Evolutionary conservation across 2,888 invertebrate genomes (phyloP).

Genomic region (Drosophila pseudotalamancana): DNA sequence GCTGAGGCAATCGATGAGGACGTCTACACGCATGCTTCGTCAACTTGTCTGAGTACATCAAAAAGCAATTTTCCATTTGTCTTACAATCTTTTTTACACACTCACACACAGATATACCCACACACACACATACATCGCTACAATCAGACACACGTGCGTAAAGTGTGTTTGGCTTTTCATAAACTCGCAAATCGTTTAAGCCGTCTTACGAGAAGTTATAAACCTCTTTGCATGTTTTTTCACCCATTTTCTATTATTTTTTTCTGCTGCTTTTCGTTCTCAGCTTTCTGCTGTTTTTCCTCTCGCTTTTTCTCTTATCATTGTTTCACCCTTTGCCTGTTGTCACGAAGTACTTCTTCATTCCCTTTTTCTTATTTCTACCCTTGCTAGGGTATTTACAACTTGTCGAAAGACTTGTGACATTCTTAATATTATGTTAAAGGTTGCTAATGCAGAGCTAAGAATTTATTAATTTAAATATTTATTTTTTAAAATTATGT

Average conservation of each 20-base stretch:
- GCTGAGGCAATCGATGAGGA: conserved; percentile 44
- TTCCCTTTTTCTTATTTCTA: neutral
- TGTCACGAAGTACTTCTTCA: conserved; percentile 4
- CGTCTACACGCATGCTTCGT: conserved; percentile 25
- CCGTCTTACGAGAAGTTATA: conserved; percentile 76
- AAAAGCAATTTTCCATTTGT: conserved; percentile 78
- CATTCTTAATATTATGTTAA: neutral
- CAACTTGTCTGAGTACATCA: conserved; percentile 67
- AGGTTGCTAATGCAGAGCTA: too few species aligned
- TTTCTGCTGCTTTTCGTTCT: conserved; percentile 27
- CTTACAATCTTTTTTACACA: conserved; percentile 50
- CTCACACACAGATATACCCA: neutral
- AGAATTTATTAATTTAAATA: too few species aligned
- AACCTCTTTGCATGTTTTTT: conserved; percentile 63
- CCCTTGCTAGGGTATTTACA: conserved; percentile 1
- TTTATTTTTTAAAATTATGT: neutral
- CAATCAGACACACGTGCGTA: conserved; percentile 38
- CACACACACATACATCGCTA: neutral
- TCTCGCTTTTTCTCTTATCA: conserved; percentile 21
- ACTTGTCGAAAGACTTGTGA: too few species aligned
- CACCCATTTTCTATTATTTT: conserved; percentile 5
- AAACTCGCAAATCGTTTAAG: conserved; percentile 78
- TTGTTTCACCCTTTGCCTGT: conserved; percentile 40
- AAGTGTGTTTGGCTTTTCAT: conserved; percentile 76
- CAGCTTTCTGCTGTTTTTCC: conserved; percentile 25